Conservation (phyloP, 2,113 vertebrate genomes). For the Romanogobio albipinnatus region DNA sequence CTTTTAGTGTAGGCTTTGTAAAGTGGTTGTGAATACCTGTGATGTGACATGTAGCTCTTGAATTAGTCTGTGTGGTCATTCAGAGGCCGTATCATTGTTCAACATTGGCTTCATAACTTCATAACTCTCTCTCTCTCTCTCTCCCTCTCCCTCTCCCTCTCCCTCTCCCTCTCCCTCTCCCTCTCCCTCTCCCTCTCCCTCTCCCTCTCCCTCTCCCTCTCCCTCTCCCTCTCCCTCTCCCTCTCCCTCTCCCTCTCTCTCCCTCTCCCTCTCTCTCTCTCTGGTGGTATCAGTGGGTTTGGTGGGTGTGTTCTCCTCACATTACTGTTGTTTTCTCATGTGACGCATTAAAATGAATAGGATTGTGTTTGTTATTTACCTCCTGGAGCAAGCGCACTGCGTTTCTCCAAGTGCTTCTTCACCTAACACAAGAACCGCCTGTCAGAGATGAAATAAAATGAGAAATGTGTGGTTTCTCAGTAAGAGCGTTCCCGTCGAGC, state of each 20-base stretch:
- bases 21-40: constrained; percentile 11
- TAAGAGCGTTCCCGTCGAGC: background rate
- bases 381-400: background rate
- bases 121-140: background rate
- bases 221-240: background rate
- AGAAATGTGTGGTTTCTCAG: background rate
- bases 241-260: background rate
- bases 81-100: background rate
- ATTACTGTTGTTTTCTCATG: constrained; percentile 42
- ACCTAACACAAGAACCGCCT: background rate
- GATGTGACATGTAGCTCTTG: background rate
- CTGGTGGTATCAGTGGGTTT: constrained; percentile 18
- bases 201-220: background rate
- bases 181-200: background rate
- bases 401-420: background rate
- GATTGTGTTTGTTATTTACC: constrained; percentile 35
- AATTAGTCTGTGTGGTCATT: constrained; percentile 28
- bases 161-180: background rate
- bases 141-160: background rate
- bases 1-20: background rate
- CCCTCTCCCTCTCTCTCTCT: no score
- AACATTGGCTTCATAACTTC: background rate
- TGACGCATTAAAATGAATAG: constrained; percentile 42
- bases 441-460: background rate
- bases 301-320: constrained; percentile 28